Percentiles rank a stretch among this genome's conserved stretches.
phyloP scores from a whole-genome alignment of 1,140 invertebrate species.

The Parasteatoda tepidariorum region DNA sequence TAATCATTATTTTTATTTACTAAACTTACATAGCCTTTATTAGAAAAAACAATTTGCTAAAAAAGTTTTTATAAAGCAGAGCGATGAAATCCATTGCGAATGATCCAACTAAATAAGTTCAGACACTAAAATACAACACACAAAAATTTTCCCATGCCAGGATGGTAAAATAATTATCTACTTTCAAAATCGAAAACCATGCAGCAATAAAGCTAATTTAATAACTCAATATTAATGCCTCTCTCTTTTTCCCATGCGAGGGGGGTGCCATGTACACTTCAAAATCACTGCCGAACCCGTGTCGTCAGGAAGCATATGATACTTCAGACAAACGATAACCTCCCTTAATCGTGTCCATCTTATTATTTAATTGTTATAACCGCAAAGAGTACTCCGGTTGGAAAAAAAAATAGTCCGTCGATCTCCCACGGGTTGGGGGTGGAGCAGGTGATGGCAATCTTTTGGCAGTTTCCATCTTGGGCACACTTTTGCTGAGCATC shows the following conservation, averaged over 20 bases:
- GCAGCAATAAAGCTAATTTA: background rate
- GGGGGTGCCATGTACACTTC: background rate
- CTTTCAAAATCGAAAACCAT: no score
- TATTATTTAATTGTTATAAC: constrained; percentile 55
- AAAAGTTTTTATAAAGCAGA: no score
- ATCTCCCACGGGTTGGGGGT: background rate
- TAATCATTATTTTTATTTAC: no score
- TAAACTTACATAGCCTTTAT: no score
- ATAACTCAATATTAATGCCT: background rate
- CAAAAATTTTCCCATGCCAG: no score
- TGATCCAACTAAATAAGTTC: no score
- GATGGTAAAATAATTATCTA: no score
- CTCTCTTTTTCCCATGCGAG: background rate
- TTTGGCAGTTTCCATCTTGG: background rate
- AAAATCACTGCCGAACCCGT: background rate
- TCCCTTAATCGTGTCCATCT: constrained; percentile 29
- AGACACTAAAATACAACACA: no score
- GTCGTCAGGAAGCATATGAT: background rate
- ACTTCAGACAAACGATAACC: background rate
- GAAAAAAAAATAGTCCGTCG: constrained; percentile 25
- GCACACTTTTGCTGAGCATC: background rate
- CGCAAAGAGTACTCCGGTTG: constrained; percentile 14
- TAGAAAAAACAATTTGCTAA: no score
- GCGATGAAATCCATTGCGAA: no score
- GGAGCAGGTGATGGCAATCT: constrained; percentile 45